Base-by-base conservation (phyloP, 2,888 invertebrate genomes). In the Clanis bilineata region DNA sequence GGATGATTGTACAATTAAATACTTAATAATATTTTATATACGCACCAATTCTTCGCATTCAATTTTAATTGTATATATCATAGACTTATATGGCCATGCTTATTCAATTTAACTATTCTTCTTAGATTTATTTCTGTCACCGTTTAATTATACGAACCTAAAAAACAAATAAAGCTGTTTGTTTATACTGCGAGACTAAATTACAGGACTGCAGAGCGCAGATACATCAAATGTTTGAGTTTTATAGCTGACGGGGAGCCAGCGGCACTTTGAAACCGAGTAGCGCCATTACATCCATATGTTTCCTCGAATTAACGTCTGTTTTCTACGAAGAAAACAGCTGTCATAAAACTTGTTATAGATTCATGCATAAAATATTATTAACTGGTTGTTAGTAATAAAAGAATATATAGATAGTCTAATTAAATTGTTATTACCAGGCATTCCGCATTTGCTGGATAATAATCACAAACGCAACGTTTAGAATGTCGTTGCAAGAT, bases 301-400 rank as follows among this genome's bases (percentile, higher is more conserved):
- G 91, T 83, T 91, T 92, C 91, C 91, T 90, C 82, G 91, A 90
- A 92, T 82, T 86, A 81, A 88, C 83, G 90, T 90, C 90, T 92
- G 91, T 88, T 90, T 91, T 91, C 91, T 83, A 80, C 84, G 90
- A 90, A 91, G 77, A 85, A 86, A 89, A 88, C 83, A 77, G 70
- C 86, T 74, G 81, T 85, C 87, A 80, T 91, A 90, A 92, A 92
- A 83, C 84, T 76, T 74, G 74, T 80, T 81, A 80, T 84, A 86
- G 83, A 83, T 82, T 79, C 67, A 68, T 72, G 80, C 83, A 84
- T 88, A 82, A 85, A 88, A 87, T 84, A 82, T 84, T 83, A 88
- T 87, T 82, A 84, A 86, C 87, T 83, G 74, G 76, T 82, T 85
- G 85, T 87, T 86, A 82, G 75, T 82, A 82, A 83, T 87, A 82